These are phyloP conservation scores for Venustoraphidia nigricollis DNA, from an alignment of 2,888 invertebrate genomes.

Conservation along the genomic window DNA sequence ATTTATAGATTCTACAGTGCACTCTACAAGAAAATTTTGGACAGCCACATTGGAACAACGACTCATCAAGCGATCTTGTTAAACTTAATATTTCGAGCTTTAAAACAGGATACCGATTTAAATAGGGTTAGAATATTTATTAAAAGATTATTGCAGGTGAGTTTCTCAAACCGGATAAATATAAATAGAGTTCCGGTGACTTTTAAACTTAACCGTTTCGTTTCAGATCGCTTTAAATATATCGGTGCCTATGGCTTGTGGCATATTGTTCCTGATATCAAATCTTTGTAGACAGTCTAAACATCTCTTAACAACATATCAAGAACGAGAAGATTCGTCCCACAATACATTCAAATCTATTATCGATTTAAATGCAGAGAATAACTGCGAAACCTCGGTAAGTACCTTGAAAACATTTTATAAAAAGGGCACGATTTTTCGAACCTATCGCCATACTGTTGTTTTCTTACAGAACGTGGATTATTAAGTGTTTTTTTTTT, in stretches of 20 bases:
- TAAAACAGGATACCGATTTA: constrained; percentile 60
- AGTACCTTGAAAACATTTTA: too few relatives aligned
- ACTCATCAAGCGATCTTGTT: constrained; percentile 65
- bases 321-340: constrained; percentile 28
- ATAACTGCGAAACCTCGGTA: too few relatives aligned
- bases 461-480: too few relatives aligned
- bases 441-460: too few relatives aligned
- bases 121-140: constrained; percentile 66
- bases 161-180: constrained; percentile 3
- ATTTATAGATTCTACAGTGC: constrained; percentile 63
- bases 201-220: constrained; percentile 4
- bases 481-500: too few relatives aligned
- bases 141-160: constrained; percentile 63
- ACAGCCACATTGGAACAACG: constrained; percentile 52
- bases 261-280: constrained; percentile 63
- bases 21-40: constrained; percentile 74
- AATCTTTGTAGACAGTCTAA: constrained; percentile 30
- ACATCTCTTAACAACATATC: constrained; percentile 25
- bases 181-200: constrained; percentile 2
- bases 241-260: constrained; percentile 65
- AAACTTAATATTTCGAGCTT: constrained; percentile 72
- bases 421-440: too few relatives aligned
- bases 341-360: too few relatives aligned
- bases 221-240: constrained; percentile 48
- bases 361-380: too few relatives aligned